Evolutionary conservation across 1,140 invertebrate species (phyloP).

Genomic region (Agraylea sexmaculata): DNA sequence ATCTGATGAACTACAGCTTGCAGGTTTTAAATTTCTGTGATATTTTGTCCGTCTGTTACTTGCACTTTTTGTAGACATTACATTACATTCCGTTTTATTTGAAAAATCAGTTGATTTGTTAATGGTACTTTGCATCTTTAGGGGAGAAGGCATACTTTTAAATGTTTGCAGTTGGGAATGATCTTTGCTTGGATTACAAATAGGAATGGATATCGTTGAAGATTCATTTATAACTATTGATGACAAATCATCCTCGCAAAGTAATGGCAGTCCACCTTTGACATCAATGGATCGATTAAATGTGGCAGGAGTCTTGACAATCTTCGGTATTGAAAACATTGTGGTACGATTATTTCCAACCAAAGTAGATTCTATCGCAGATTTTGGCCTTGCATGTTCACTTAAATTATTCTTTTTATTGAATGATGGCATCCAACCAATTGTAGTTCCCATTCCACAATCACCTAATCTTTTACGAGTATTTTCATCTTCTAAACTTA

Average conservation of each 20-base stretch:
- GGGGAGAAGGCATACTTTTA: constrained; percentile 46
- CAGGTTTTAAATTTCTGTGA: constrained; percentile 60
- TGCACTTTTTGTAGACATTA: constrained; percentile 26
- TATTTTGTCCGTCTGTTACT: constrained; percentile 53
- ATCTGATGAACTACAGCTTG: constrained; percentile 81
- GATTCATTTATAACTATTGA: constrained; percentile 44
- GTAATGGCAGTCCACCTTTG: constrained; percentile 13
- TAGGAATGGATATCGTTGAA: constrained; percentile 45
- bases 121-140: constrained; percentile 22
- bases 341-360: constrained; percentile 6
- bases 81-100: constrained; percentile 18
- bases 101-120: constrained; percentile 4
- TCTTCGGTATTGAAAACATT: constrained; percentile 15
- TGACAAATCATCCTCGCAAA: constrained; percentile 14
- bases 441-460: constrained; percentile 17
- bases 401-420: constrained; percentile 18
- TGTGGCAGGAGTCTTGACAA: constrained; percentile 14
- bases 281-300: constrained; percentile 8
- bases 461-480: constrained; percentile 17
- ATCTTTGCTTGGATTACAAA: constrained; percentile 30
- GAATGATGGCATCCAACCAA: constrained; percentile 19
- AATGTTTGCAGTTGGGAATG: constrained; percentile 31
- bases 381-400: constrained; percentile 28
- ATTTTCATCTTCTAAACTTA: constrained; percentile 30
- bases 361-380: constrained; percentile 23